Percentiles rank a stretch among this genome's conserved stretches.
phyloP scores from a whole-genome alignment of 2,888 invertebrate species.

The Hofmannophila pseudospretella region DNA sequence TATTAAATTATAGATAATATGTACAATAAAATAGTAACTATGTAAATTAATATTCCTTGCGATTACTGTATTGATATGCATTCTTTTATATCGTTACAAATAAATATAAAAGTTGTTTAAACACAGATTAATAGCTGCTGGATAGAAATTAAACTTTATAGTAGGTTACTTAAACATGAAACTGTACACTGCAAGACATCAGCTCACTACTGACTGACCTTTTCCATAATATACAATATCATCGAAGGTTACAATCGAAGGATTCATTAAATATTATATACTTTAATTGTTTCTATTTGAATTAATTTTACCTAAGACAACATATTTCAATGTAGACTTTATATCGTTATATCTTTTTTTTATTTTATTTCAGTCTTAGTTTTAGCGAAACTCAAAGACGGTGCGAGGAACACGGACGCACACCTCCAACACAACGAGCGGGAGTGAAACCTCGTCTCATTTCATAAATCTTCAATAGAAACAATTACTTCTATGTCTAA shows the following conservation, averaged over 20 bases:
- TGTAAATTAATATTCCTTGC: conserved; percentile 69
- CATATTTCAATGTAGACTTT: conserved; percentile 71
- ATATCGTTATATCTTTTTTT: conserved; percentile 70
- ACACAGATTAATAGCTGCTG: conserved; percentile 69
- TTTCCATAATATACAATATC: conserved; percentile 59
- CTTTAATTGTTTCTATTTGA: conserved; percentile 71
- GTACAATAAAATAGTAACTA: conserved; percentile 75
- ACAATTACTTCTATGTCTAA: conserved; percentile 45
- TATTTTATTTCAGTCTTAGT: conserved; percentile 76
- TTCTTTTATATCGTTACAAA: conserved; percentile 57
- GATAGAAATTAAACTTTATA: conserved; percentile 66
- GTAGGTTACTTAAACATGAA: conserved; percentile 65
- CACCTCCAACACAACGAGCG: conserved; percentile 41
- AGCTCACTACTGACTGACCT: conserved; percentile 58
- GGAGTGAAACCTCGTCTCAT: conserved; percentile 42
- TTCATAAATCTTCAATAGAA: conserved; percentile 45
- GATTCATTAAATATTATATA: conserved; percentile 72
- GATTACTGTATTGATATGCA: conserved; percentile 73
- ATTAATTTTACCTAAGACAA: conserved; percentile 75
- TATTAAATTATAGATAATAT: conserved; percentile 72
- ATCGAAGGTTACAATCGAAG: conserved; percentile 61
- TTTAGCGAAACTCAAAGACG: conserved; percentile 69
- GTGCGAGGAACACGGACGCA: conserved; percentile 60
- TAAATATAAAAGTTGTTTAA: conserved; percentile 78
- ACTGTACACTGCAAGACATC: conserved; percentile 68